A percentile compares a stretch with the other conserved stretches of the same genome.
Evolutionary conservation across 2,888 invertebrate genomes (phyloP).

Genomic region (Archips crataeganus): DNA sequence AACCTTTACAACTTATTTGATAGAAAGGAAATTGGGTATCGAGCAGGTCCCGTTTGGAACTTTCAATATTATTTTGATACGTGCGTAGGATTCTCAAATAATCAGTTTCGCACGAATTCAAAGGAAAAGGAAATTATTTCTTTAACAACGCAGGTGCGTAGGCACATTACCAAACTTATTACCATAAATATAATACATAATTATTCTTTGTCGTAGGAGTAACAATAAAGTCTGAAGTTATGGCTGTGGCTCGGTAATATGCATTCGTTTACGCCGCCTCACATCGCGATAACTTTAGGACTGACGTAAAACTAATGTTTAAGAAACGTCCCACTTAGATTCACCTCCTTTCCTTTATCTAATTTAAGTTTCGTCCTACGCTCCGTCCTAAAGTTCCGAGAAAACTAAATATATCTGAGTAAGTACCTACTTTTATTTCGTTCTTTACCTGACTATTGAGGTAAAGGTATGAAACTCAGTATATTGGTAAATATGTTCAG

Average conservation of each 20-base stretch:
- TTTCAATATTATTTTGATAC: constrained; percentile 40
- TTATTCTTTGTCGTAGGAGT: constrained; percentile 7
- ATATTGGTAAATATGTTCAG: neutral
- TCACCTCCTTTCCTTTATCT: constrained; percentile 21
- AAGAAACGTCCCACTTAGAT: constrained; percentile 22
- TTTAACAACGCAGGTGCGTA: constrained; percentile 15
- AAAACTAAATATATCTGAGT: neutral
- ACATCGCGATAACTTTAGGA: constrained; percentile 4
- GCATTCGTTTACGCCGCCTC: constrained; percentile 11
- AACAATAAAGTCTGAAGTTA: constrained; percentile 15
- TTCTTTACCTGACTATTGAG: neutral
- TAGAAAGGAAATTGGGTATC: constrained; percentile 40
- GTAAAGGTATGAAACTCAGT: neutral
- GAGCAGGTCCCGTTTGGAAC: constrained; percentile 21
- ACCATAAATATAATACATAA: constrained; percentile 25
- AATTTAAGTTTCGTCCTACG: constrained; percentile 32
- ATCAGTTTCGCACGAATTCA: constrained; percentile 29
- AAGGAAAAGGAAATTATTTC: constrained; percentile 35
- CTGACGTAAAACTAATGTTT: constrained; percentile 25
- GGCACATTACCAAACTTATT: constrained; percentile 22
- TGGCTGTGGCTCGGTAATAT: constrained; percentile 8
- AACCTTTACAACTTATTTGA: constrained; percentile 32
- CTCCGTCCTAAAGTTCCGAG: constrained; percentile 2
- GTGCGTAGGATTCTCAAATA: constrained; percentile 38
- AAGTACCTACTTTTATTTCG: neutral